A percentile compares a stretch with the other conserved stretches of the same genome.
Conservation (phyloP, 2,888 invertebrate genomes). For the Euspilapteryx auroguttella region DNA sequence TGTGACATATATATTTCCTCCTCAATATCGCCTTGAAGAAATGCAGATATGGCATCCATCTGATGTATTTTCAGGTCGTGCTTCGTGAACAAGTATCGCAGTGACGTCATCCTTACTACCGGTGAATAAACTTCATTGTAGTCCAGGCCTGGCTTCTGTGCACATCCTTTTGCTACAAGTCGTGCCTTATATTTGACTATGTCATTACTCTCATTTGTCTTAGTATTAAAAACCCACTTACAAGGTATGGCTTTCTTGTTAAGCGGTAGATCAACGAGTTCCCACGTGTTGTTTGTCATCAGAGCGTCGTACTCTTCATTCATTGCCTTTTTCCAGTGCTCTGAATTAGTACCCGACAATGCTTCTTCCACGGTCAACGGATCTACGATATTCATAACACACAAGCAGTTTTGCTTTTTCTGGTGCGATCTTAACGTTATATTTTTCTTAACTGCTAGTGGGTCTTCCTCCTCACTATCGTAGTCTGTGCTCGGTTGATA, state of each 20-base stretch:
- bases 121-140: constrained; percentile 5
- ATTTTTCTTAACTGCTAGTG: not conserved
- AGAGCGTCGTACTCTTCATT: constrained; percentile 10
- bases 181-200: no score
- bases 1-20: constrained; percentile 4
- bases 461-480: not conserved
- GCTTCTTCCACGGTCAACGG: constrained; percentile 6
- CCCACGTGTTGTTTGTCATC: constrained; percentile 11
- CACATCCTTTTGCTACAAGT: constrained; percentile 5
- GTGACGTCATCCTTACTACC: constrained; percentile 2
- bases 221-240: no score
- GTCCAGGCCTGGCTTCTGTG: constrained; percentile 2
- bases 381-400: constrained; percentile 1
- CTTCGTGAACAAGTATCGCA: constrained; percentile 2
- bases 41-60: constrained; percentile 3
- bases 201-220: constrained; percentile 9
- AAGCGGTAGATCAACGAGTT: constrained; percentile 8
- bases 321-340: constrained; percentile 11
- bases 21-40: constrained; percentile 4
- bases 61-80: constrained; percentile 4
- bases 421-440: constrained; percentile 1
- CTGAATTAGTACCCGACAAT: constrained; percentile 6
- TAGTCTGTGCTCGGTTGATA: not conserved
- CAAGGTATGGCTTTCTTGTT: constrained; percentile 9
- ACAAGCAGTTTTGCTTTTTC: constrained; percentile 1